These are phyloP conservation scores for Nothobranchius kuhntae DNA, from an alignment of 2,113 vertebrate species.

Conservation along the genomic window DNA sequence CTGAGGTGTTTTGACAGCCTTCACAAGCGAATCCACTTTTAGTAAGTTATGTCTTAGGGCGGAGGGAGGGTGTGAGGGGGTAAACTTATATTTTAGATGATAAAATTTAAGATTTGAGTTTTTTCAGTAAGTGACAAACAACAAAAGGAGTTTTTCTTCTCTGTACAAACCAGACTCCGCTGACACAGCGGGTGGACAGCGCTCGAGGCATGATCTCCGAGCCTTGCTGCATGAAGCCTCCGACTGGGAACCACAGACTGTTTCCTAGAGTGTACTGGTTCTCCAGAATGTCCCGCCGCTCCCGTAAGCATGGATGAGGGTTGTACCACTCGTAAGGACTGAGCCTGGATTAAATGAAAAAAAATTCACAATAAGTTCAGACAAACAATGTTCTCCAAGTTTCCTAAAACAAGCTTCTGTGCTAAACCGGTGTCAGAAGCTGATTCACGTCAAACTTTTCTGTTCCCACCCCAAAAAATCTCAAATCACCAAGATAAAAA, in stretches of 20 bases:
- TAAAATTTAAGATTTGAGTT: not conserved
- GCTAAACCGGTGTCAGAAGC: too few species aligned
- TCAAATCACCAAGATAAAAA: too few species aligned
- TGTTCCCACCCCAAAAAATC: too few species aligned
- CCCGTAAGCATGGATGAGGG: constrained; percentile 88
- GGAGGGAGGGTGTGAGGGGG: not conserved
- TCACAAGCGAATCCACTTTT: not conserved
- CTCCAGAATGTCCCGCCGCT: constrained; percentile 85
- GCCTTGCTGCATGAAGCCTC: constrained; percentile 95
- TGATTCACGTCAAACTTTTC: too few species aligned
- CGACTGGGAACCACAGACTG: constrained; percentile 94
- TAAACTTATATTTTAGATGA: too few species aligned
- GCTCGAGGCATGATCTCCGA: constrained; percentile 93
- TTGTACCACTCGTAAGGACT: constrained; percentile 96
- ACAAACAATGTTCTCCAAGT: too few species aligned
- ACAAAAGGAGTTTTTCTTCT: not conserved
- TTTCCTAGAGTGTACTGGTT: constrained; percentile 94
- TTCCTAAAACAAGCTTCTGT: too few species aligned
- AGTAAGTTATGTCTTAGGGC: not conserved
- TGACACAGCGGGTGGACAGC: constrained; percentile 91
- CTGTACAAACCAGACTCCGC: constrained; percentile 89
- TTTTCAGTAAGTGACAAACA: not conserved
- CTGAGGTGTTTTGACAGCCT: not conserved
- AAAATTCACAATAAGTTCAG: not conserved
- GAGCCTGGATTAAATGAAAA: constrained; percentile 71